phyloP scores from a whole-genome alignment of 2,113 vertebrate genomes.

The Pholis gunnellus region DNA sequence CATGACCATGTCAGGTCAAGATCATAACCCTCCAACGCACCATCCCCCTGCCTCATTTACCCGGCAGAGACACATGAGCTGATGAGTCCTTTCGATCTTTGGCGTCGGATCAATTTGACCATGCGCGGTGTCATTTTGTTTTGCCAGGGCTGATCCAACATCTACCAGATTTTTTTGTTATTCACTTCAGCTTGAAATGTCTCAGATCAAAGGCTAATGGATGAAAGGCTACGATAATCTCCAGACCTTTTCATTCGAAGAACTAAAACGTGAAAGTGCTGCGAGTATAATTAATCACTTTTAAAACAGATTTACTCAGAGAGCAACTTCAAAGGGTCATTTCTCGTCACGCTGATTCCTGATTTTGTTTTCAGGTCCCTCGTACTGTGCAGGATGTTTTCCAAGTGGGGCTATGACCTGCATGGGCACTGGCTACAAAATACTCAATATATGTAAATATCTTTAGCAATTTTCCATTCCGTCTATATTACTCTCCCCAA shows the following conservation, averaged over 20 bases:
- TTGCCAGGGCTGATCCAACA: conserved; percentile 5
- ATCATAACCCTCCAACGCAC: conserved; percentile 28
- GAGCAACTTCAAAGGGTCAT: conserved; percentile 24
- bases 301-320: conserved; percentile 27
- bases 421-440: conserved; percentile 4
- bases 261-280: conserved; percentile 33
- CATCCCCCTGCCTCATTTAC: conserved; percentile 34
- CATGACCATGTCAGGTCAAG: conserved; percentile 29
- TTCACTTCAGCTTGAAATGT: conserved; percentile 52
- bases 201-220: conserved; percentile 59
- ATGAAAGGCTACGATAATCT: conserved; percentile 39
- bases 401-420: neutral
- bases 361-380: conserved; percentile 30
- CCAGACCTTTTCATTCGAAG: conserved; percentile 31
- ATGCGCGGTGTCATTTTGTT: conserved; percentile 37
- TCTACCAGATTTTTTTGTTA: conserved; percentile 20
- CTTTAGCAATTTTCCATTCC: conserved; percentile 27
- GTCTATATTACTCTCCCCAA: conserved; percentile 34
- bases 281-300: conserved; percentile 44
- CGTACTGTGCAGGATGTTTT: conserved; percentile 1
- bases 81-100: conserved; percentile 59
- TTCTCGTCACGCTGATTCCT: neutral
- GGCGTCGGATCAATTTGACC: conserved; percentile 60
- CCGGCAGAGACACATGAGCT: conserved; percentile 54
- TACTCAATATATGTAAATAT: conserved; percentile 41